Evolutionary conservation across 2,113 vertebrate genomes (phyloP).

Genomic region (Capricornis sumatraensis): DNA sequence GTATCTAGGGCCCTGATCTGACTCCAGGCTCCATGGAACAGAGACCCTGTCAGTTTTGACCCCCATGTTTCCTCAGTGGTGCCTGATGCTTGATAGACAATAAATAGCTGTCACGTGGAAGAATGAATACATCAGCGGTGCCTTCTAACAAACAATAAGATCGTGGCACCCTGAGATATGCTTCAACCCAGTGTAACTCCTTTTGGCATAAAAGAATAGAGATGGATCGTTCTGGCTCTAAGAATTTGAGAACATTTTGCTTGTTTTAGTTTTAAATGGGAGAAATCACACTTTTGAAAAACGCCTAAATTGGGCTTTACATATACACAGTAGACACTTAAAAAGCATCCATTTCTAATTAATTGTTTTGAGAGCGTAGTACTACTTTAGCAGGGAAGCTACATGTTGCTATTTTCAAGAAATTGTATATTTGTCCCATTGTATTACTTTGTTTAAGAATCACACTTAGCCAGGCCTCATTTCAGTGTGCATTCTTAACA

Average conservation of each 20-base stretch:
- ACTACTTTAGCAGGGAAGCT: not conserved
- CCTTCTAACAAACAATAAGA: not conserved
- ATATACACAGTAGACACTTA: not conserved
- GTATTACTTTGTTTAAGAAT: conserved; percentile 7
- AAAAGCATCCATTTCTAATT: conserved; percentile 1
- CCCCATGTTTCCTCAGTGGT: not conserved
- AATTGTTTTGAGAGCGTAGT: not conserved
- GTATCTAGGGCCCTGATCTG: not conserved
- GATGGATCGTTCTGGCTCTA: not conserved
- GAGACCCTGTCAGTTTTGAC: not conserved
- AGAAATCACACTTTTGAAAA: not conserved
- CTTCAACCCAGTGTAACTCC: not conserved
- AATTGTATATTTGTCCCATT: conserved; percentile 8
- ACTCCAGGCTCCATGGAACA: not conserved
- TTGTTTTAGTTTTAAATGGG: not conserved
- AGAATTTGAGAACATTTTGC: not conserved
- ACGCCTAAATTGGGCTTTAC: not conserved
- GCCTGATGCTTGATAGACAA: not conserved
- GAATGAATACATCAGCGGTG: not conserved
- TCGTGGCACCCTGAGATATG: not conserved
- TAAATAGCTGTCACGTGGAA: not conserved
- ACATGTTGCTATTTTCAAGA: conserved; percentile 27
- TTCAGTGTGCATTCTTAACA: not conserved
- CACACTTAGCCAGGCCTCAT: not conserved
- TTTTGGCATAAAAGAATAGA: not conserved